These are phyloP conservation scores for Sus cebifrons DNA, from an alignment of 2,797 vertebrate species.

Conservation along the genomic window DNA sequence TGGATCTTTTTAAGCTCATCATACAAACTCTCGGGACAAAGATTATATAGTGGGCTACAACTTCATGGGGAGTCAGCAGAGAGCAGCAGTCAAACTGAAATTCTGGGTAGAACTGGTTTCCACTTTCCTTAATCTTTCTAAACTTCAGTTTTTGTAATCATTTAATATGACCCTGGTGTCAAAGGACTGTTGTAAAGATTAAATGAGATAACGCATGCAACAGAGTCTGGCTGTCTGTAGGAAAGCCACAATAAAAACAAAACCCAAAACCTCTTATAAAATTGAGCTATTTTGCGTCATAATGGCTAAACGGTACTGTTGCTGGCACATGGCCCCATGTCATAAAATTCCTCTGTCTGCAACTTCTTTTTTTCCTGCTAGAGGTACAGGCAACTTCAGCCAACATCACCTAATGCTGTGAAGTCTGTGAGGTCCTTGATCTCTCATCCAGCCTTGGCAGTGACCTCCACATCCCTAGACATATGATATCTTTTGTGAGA, in stretches of 20 bases:
- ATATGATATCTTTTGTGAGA: fast-evolving
- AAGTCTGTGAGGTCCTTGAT: neutral
- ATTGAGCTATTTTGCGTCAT: neutral
- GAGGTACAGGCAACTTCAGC: constrained; percentile 13
- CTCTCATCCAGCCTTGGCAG: neutral
- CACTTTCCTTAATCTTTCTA: constrained; percentile 6
- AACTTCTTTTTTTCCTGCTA: neutral
- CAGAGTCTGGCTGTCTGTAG: neutral
- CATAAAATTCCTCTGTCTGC: neutral
- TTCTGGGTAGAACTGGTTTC: neutral
- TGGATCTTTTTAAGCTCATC: neutral
- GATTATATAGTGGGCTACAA: neutral
- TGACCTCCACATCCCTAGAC: neutral
- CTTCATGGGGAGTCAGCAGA: neutral
- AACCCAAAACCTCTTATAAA: neutral
- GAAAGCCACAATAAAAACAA: constrained; percentile 29
- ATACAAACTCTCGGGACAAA: neutral
- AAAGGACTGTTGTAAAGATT: constrained; percentile 16
- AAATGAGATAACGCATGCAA: neutral
- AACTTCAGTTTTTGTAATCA: neutral
- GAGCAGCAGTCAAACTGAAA: neutral
- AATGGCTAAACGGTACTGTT: neutral
- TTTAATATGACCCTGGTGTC: neutral
- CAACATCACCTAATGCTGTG: neutral
- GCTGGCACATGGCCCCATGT: neutral